Base-by-base conservation (phyloP, 2,888 invertebrate genomes). In the Aphrophora alni region DNA sequence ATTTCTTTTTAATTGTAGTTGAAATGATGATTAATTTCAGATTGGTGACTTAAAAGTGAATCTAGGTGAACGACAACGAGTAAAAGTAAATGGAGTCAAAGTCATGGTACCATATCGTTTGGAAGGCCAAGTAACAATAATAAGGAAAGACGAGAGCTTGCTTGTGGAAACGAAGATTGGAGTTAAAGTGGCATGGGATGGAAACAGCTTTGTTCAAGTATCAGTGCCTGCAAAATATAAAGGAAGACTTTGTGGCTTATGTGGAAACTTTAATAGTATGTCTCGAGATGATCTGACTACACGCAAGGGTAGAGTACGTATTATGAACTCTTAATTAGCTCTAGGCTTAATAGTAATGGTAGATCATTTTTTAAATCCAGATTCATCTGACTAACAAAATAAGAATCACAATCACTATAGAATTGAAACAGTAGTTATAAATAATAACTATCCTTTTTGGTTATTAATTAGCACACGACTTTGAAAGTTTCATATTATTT, bases 201-300 rank as follows among this genome's bases (percentile, higher is more conserved):
- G 98, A 0, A 95, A 95, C 85, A 97, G 97, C 85, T 97, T 97
- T 87, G 90, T 98, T 82, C 98, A 98, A 89, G 91, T 94, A 0
- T 91, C 92, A 0, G 95, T 97, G 17, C 95, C 96, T 4, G 92
- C 93, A 86, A 90, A 89, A 78, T 96, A 93, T 89, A 95, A 93
- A 88, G 85, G 84, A 14, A 81, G 82, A 33, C 88, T 97, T 81
- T 98, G 98, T 87, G 98, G 98, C 17, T 89, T 98, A 24, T 98
- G 98, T 87, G 98, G 98, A 0, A 98, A 98, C 88, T 98, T 95
- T 89, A 98, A 98, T 88, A 94, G 94, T 72, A 90, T 95, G 83
- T 93, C 94, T 2, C 92, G 95, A 84, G 98, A 98, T 88, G 98
- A 98, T 89, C 92, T 97, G 87, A 92, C 90, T 84, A 92, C 92